Percentiles rank a stretch among this genome's conserved stretches.
These are phyloP conservation scores for Montipora capricornis DNA, from an alignment of 64 coral and sea anemone genomes.

Conservation along the genomic window DNA sequence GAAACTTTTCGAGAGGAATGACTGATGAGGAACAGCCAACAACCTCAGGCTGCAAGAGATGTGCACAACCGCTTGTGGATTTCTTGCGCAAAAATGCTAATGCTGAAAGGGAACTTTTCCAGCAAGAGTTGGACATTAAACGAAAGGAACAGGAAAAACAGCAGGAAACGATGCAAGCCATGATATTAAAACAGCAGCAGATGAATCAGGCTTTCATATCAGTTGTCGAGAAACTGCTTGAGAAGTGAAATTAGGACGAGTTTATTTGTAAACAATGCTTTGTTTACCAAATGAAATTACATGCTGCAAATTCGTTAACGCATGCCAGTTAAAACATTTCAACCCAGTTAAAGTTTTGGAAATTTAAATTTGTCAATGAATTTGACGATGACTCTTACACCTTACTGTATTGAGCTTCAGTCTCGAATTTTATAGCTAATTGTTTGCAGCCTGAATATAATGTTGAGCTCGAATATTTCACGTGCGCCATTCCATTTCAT, in stretches of 20 bases:
- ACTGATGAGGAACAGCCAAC: slow-evolving; percentile 51
- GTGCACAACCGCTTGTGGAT: slow-evolving; percentile 58
- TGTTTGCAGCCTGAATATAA: background rate
- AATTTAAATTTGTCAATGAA: background rate
- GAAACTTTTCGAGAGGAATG: slow-evolving; percentile 19
- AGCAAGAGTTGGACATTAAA: slow-evolving; percentile 54
- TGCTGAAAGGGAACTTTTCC: slow-evolving; percentile 27
- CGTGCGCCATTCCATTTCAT: background rate
- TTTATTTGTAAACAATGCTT: slow-evolving; percentile 17
- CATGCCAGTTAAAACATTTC: background rate
- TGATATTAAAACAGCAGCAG: slow-evolving; percentile 37
- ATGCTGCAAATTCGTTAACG: background rate
- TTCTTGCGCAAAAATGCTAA: slow-evolving; percentile 67
- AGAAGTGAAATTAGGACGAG: slow-evolving; percentile 12
- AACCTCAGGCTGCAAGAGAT: slow-evolving; percentile 48
- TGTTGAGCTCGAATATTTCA: background rate
- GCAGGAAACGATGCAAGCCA: slow-evolving; percentile 47
- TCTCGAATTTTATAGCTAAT: background rate
- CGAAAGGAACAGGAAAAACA: slow-evolving; percentile 57
- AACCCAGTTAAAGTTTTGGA: background rate
- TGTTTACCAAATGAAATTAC: background rate
- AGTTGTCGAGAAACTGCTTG: slow-evolving; percentile 16
- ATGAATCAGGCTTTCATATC: background rate
- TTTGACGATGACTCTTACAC: background rate
- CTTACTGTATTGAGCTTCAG: background rate